phyloP scores from a whole-genome alignment of 2,797 vertebrate genomes.

The Lacerta viridis region DNA sequence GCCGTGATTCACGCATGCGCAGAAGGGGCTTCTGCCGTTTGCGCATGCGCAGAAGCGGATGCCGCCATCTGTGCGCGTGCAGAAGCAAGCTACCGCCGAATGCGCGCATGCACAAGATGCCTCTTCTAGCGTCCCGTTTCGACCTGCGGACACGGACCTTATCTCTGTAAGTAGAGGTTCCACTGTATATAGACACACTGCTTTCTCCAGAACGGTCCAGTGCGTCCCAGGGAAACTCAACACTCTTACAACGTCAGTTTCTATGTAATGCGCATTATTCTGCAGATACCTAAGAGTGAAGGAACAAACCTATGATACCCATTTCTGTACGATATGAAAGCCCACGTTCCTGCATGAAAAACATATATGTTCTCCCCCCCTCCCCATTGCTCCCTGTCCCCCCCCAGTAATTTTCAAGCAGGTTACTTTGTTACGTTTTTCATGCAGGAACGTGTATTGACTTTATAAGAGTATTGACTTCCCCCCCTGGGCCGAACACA shows the following conservation, averaged over 20 bases:
- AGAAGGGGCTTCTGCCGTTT: too few species aligned
- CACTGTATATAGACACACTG: not conserved
- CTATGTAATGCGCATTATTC: not conserved
- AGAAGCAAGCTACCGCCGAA: too few species aligned
- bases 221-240: not conserved
- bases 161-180: too few species aligned
- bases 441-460: constrained; percentile 45
- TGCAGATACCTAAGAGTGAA: not conserved
- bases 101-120: too few species aligned
- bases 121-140: too few species aligned
- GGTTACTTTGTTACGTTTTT: constrained; percentile 48
- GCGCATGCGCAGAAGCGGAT: too few species aligned
- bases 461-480: constrained; percentile 41
- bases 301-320: not conserved
- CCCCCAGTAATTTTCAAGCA: constrained; percentile 35
- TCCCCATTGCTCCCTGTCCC: constrained; percentile 1
- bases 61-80: accelerated
- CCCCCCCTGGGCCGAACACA: constrained; percentile 24
- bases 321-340: not conserved
- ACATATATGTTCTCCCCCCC: constrained; percentile 8
- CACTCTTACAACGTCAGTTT: not conserved
- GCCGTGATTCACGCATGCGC: too few species aligned
- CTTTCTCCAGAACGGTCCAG: not conserved
- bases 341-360: constrained; percentile 43
- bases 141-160: too few species aligned